Conservation (phyloP, 2,888 invertebrate species). For the Lingula anatina region DNA sequence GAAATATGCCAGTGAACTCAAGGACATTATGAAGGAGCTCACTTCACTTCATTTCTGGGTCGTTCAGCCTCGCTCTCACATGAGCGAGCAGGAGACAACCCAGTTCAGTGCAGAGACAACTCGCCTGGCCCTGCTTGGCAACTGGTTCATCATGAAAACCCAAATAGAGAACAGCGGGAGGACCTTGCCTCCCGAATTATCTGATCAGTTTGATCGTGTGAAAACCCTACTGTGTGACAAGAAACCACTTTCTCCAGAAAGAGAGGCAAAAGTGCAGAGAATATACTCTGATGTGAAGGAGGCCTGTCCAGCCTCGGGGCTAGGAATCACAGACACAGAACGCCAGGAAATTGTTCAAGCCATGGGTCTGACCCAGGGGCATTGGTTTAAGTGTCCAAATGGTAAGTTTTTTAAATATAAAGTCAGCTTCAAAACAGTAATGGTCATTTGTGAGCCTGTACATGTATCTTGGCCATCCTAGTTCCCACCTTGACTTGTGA, state of each 20-base stretch:
- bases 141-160: no score
- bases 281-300: constrained; percentile 11
- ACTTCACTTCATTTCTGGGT: no score
- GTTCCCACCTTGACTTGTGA: not conserved
- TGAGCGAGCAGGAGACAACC: constrained; percentile 10
- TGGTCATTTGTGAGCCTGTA: no score
- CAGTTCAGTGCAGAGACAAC: constrained; percentile 6
- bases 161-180: no score
- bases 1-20: no score
- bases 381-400: constrained; percentile 67
- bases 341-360: constrained; percentile 59
- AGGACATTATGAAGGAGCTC: no score
- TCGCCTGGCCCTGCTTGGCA: no score
- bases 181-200: no score
- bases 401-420: constrained; percentile 51
- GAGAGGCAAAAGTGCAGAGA: constrained; percentile 5
- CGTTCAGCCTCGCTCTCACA: no score
- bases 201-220: not conserved
- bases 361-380: constrained; percentile 59
- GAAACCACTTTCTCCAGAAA: constrained; percentile 1
- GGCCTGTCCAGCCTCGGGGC: constrained; percentile 9
- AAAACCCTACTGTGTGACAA: constrained; percentile 29
- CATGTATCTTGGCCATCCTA: no score
- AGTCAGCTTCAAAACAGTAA: no score
- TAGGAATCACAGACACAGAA: constrained; percentile 53